phyloP scores from a whole-genome alignment of 2,888 invertebrate genomes.

The Tanytarsus gracilentus region DNA sequence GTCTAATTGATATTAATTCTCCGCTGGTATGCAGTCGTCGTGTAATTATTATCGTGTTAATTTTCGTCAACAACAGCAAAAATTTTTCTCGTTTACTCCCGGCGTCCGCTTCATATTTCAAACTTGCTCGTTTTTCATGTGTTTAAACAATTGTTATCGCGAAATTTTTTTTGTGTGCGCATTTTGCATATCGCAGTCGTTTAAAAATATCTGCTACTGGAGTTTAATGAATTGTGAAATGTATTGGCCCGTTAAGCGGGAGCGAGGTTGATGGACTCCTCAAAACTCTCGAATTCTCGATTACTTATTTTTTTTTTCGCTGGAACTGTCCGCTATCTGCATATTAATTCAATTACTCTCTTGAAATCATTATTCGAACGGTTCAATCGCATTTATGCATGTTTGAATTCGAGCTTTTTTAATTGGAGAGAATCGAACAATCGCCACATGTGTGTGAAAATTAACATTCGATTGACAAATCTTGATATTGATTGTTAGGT shows the following conservation, averaged over 20 bases:
- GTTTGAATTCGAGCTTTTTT: too few species aligned
- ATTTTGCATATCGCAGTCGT: neutral
- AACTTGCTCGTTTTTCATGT: neutral
- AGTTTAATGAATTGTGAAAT: conserved; percentile 20
- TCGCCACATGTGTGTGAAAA: too few species aligned
- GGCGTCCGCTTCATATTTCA: neutral
- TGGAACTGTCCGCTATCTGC: too few species aligned
- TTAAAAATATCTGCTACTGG: neutral
- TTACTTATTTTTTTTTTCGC: too few species aligned
- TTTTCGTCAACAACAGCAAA: neutral
- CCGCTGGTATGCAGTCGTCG: conserved; percentile 9
- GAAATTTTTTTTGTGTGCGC: neutral
- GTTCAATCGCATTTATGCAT: too few species aligned
- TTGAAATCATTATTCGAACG: too few species aligned
- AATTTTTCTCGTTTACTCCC: neutral
- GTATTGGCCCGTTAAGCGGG: neutral
- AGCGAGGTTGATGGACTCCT: conserved; percentile 18
- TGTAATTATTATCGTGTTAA: conserved; percentile 18
- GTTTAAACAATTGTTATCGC: conserved; percentile 23
- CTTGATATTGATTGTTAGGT: too few species aligned
- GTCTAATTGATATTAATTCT: conserved; percentile 26
- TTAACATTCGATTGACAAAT: too few species aligned
- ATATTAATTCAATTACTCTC: too few species aligned
- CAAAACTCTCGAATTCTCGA: too few species aligned
- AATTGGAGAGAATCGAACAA: too few species aligned